phyloP scores from a whole-genome alignment of 2,113 vertebrate genomes.

The Rhinoderma darwinii region DNA sequence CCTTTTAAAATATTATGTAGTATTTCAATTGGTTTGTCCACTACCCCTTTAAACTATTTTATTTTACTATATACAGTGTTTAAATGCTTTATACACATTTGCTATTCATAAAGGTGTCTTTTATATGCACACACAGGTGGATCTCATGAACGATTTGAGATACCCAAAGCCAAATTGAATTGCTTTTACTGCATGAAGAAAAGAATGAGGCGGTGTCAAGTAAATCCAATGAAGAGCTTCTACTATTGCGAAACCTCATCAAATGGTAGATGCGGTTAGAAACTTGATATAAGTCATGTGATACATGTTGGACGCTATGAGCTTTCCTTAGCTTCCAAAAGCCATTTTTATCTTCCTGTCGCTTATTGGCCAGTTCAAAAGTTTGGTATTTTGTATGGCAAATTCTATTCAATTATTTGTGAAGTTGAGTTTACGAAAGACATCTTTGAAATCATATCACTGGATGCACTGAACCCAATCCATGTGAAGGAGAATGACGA shows the following conservation, averaged over 20 bases:
- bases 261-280: not conserved
- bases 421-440: conserved; percentile 58
- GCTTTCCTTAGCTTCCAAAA: conserved; percentile 58
- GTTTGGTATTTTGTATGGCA: conserved; percentile 48
- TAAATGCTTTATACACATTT: too few species aligned
- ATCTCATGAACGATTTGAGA: not conserved
- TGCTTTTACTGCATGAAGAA: conserved; percentile 28
- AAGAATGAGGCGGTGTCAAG: not conserved
- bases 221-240: not conserved
- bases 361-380: conserved; percentile 62
- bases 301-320: conserved; percentile 46
- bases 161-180: not conserved
- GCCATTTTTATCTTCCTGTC: conserved; percentile 65
- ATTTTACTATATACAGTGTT: too few species aligned
- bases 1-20: too few species aligned
- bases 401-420: conserved; percentile 52
- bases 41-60: too few species aligned
- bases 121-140: not conserved
- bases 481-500: conserved; percentile 63
- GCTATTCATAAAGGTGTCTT: too few species aligned
- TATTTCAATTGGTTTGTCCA: too few species aligned
- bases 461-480: conserved; percentile 66
- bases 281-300: not conserved
- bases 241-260: not conserved
- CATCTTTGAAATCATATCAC: conserved; percentile 56